phyloP scores from a whole-genome alignment of 2,888 invertebrate genomes.

The Dilophus febrilis region DNA sequence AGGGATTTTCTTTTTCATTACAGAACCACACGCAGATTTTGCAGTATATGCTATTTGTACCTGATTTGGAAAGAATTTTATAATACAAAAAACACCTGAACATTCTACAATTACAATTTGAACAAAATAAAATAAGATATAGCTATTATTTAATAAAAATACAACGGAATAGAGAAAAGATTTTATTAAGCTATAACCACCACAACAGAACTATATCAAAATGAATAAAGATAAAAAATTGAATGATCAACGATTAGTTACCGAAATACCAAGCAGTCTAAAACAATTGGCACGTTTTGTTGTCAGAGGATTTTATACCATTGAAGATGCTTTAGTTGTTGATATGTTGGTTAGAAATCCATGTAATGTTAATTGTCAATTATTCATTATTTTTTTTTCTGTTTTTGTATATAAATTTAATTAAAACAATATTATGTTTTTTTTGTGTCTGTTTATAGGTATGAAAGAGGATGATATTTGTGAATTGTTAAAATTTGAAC shows the following conservation, averaged over 20 bases:
- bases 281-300: slow-evolving; percentile 84
- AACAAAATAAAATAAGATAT: too few relatives aligned
- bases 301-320: slow-evolving; percentile 81
- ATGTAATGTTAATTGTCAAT: slow-evolving; percentile 34
- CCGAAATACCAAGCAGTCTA: slow-evolving; percentile 84
- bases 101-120: too few relatives aligned
- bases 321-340: slow-evolving; percentile 85
- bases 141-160: too few relatives aligned
- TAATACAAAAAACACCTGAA: too few relatives aligned
- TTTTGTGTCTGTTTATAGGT: slow-evolving; percentile 29
- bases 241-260: slow-evolving; percentile 59
- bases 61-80: too few relatives aligned
- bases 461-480: slow-evolving; percentile 85
- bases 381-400: neutral
- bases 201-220: too few relatives aligned
- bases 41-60: too few relatives aligned
- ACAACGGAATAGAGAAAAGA: too few relatives aligned
- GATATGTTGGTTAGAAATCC: slow-evolving; percentile 93
- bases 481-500: slow-evolving; percentile 81
- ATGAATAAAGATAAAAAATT: slow-evolving; percentile 16
- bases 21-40: too few relatives aligned
- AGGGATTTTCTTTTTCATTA: too few relatives aligned
- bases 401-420: slow-evolving; percentile 1
- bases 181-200: too few relatives aligned
- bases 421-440: slow-evolving; percentile 1